A percentile compares a stretch with the other conserved stretches of the same genome.
Conservation (phyloP, 2,113 vertebrate genomes). For the Anarhynchus alexandrinus region DNA sequence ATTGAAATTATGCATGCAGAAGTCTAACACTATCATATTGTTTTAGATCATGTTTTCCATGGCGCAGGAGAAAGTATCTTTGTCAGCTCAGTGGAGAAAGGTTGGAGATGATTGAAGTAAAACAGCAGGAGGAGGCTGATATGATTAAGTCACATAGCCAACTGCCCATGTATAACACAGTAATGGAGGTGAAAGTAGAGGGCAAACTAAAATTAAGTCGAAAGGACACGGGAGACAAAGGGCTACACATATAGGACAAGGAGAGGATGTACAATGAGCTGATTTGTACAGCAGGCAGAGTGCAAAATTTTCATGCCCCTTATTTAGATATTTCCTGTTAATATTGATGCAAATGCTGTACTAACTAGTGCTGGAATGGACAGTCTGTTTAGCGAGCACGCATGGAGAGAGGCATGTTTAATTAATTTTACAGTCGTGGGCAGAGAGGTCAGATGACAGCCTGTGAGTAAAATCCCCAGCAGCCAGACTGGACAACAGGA, state of each 20-base stretch:
- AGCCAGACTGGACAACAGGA: not conserved
- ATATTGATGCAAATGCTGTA: not conserved
- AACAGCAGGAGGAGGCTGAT: conserved; percentile 32
- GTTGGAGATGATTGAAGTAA: conserved; percentile 58
- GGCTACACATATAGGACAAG: not conserved
- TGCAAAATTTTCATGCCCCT: not conserved
- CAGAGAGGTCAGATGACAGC: conserved; percentile 21
- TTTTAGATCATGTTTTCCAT: not conserved
- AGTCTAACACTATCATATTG: not conserved
- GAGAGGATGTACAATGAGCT: not conserved
- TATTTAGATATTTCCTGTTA: not conserved
- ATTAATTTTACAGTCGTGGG: not conserved
- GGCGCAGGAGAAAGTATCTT: not conserved
- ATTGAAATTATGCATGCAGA: conserved; percentile 39
- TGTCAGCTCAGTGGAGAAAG: conserved; percentile 40
- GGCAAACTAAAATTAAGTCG: conserved; percentile 47
- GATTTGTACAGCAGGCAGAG: not conserved
- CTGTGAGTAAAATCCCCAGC: not conserved
- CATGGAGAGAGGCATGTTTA: not conserved
- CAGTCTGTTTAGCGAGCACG: not conserved
- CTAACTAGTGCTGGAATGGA: not conserved
- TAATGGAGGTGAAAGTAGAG: conserved; percentile 44
- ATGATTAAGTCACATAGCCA: conserved; percentile 43
- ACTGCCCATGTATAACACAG: conserved; percentile 46
- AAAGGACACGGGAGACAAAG: conserved; percentile 46